Base-by-base conservation (phyloP, 2,888 invertebrate genomes). In the Drepana falcataria region DNA sequence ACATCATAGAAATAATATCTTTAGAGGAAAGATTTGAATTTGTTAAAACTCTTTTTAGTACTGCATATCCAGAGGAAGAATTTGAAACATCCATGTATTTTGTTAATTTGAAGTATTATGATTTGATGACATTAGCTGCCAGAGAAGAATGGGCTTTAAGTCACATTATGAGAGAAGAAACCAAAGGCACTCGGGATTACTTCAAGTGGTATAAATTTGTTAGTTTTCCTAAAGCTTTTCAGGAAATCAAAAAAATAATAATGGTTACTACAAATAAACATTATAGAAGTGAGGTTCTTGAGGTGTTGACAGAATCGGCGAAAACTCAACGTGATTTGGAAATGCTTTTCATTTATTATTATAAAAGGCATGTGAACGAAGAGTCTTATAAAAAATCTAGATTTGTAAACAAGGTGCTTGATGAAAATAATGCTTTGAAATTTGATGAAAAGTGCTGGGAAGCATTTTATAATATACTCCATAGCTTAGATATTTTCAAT, bases 331-430 rank as follows among this genome's bases (percentile, higher is more conserved):
- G 60, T 2, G 75, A 85, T 2, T 54, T 83, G 33, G 66, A 66
- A 55, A 68, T 55, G 34, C 56, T 85, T 4, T 64, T 85, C 3
- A 65, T 64, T n/a, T 77, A 85, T 64, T 86, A 74, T 60, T 73
- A 75, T 55, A 69, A 78, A 0, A 75, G 79, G 55, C 83, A 83
- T 66, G 61, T 72, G 0, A 85, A 85, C 61, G 86, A 84, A 66
- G 58, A 40, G 35, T 58, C 47, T 44, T 51, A 55, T 21, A 47
- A 52, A 2, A 85, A 77, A 66, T 64, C 71, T 35, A 47, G 48
- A 3, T 84, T 85, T 62, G 37, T 86, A 34, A 59, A 71, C 2
- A 57, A 60, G 47, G 54, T 84, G 5, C 48, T 75, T 51, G 44
- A 56, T 0, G 41, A 59, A 2, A 71, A 80, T 53, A 75, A 79